These are phyloP conservation scores for Lanius collurio DNA, from an alignment of 2,113 vertebrate genomes.

Conservation along the genomic window DNA sequence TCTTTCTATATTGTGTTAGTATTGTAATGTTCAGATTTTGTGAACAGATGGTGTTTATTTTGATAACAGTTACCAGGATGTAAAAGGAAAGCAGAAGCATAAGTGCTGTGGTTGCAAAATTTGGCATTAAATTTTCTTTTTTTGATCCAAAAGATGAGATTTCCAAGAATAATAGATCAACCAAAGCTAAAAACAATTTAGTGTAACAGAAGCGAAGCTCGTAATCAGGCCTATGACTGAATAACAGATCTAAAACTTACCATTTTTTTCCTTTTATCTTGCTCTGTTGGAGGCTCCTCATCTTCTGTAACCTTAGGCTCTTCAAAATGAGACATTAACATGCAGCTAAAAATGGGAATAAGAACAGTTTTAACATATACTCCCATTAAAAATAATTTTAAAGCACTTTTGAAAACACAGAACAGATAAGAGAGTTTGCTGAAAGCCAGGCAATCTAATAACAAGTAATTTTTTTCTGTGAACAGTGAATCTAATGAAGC, in stretches of 20 bases:
- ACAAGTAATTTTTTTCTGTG: background rate
- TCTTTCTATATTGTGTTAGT: background rate
- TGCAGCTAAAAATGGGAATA: constrained; percentile 80
- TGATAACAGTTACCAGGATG: background rate
- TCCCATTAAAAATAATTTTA: background rate
- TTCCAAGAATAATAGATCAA: background rate
- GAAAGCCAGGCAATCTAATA: background rate
- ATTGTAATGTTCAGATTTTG: background rate
- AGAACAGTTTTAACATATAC: background rate
- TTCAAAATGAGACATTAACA: constrained; percentile 92
- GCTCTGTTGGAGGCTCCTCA: constrained; percentile 94
- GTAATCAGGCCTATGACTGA: background rate
- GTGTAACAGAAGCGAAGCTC: background rate
- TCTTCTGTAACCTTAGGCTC: constrained; percentile 89
- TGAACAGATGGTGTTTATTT: background rate
- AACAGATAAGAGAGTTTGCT: background rate
- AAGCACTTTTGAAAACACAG: background rate
- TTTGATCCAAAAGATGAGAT: background rate
- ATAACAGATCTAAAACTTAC: constrained; percentile 69
- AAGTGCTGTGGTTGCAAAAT: background rate
- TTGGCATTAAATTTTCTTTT: background rate
- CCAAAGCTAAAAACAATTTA: background rate
- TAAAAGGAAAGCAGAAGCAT: background rate
- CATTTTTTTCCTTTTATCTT: constrained; percentile 95
- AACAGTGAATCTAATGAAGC: background rate